phyloP scores from a whole-genome alignment of 2,113 vertebrate genomes.

The Nothocercus julius region DNA sequence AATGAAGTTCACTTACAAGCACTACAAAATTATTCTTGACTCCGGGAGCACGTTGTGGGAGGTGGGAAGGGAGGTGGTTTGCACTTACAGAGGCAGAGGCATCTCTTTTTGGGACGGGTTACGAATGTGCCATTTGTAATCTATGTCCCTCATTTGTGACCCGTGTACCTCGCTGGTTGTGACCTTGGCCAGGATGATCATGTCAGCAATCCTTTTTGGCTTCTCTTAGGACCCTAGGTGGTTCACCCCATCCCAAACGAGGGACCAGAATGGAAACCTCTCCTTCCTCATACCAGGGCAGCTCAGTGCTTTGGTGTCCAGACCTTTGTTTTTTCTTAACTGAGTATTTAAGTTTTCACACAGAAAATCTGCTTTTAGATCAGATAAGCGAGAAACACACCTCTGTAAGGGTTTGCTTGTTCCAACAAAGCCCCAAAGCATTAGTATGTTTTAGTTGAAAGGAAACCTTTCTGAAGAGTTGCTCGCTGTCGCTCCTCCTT shows the following conservation, averaged over 20 bases:
- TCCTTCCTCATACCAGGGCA: neutral
- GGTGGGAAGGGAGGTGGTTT: neutral
- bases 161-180: no score
- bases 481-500: neutral
- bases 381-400: neutral
- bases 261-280: neutral
- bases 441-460: neutral
- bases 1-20: neutral
- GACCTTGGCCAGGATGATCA: neutral
- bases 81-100: neutral
- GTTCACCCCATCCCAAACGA: neutral
- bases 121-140: neutral
- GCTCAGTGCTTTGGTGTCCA: neutral
- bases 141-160: neutral
- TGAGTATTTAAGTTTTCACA: neutral
- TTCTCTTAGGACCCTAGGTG: rapidly evolving
- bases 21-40: neutral
- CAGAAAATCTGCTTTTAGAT: neutral
- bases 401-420: neutral
- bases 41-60: neutral
- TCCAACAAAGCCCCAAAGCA: neutral
- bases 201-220: rapidly evolving
- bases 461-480: neutral
- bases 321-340: neutral
- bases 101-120: neutral